These are phyloP conservation scores for Harpalus rufipes DNA, from an alignment of 2,888 invertebrate genomes.

Conservation along the genomic window DNA sequence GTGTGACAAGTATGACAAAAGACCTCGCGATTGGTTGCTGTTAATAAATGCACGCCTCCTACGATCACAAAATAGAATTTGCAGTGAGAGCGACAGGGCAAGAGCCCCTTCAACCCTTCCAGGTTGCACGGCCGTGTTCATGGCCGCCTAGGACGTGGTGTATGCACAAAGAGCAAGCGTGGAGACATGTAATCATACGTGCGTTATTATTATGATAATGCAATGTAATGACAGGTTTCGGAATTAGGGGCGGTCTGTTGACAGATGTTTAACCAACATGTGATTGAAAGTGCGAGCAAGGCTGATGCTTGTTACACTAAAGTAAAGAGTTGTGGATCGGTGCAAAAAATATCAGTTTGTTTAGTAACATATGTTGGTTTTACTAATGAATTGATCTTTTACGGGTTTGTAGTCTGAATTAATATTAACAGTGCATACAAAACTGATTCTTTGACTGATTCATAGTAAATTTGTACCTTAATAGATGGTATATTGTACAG, in stretches of 20 bases:
- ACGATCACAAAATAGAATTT: constrained; percentile 46
- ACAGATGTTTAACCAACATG: constrained; percentile 77
- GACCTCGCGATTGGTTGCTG: constrained; percentile 53
- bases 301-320: neutral
- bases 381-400: neutral
- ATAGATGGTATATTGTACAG: too few species aligned
- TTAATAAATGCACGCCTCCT: constrained; percentile 61
- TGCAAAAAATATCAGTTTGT: neutral
- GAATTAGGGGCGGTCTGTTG: constrained; percentile 76
- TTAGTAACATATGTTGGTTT: constrained; percentile 8
- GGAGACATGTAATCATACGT: constrained; percentile 72
- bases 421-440: neutral
- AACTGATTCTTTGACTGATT: neutral
- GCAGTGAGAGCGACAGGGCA: constrained; percentile 46
- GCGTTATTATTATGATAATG: constrained; percentile 74
- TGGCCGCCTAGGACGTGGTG: constrained; percentile 68
- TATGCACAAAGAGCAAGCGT: constrained; percentile 17
- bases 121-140: constrained; percentile 51
- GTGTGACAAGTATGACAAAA: neutral
- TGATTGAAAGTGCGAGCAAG: constrained; percentile 44
- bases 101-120: constrained; percentile 70
- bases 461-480: too few species aligned
- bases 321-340: neutral
- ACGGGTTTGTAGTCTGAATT: neutral
- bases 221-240: constrained; percentile 76